These are phyloP conservation scores for Galaxias olidus DNA, from an alignment of 2,797 vertebrate species.

Conservation along the genomic window DNA sequence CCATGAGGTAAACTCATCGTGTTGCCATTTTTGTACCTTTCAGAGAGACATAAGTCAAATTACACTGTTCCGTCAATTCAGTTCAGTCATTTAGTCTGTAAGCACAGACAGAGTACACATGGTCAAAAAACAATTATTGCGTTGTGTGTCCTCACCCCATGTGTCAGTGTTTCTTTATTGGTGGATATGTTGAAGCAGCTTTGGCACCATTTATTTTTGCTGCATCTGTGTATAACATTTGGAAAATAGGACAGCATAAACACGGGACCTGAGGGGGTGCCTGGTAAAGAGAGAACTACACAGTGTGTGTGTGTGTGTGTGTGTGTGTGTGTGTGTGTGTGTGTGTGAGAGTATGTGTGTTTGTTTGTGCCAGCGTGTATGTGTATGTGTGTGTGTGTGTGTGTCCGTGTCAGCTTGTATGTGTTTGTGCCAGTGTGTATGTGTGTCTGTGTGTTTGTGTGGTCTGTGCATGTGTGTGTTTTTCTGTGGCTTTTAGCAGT, in stretches of 20 bases:
- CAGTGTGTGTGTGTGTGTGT: not conserved
- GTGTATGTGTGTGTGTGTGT: not conserved
- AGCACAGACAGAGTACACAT: too few relatives aligned
- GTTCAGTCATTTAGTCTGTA: too few relatives aligned
- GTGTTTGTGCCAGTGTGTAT: not conserved
- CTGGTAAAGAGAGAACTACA: not conserved
- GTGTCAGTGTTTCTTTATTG: too few relatives aligned
- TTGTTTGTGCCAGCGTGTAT: not conserved
- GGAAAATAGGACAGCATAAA: not conserved
- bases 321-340: not conserved
- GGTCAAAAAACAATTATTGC: too few relatives aligned
- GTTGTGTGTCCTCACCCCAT: too few relatives aligned
- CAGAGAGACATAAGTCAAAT: too few relatives aligned
- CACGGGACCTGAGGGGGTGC: not conserved
- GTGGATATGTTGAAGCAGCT: too few relatives aligned
- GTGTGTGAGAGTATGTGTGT: not conserved
- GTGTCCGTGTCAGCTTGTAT: not conserved
- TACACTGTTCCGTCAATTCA: too few relatives aligned
- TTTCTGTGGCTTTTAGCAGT: slow-evolving; percentile 2
- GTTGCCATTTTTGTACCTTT: too few relatives aligned
- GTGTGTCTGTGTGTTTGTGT: not conserved
- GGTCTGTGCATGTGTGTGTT: not conserved
- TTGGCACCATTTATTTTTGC: not conserved
- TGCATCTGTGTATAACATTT: slow-evolving; percentile 3
- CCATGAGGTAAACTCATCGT: slow-evolving; percentile 81